These are phyloP conservation scores for Folsomia candida DNA, from an alignment of 2,888 invertebrate genomes.

Conservation along the genomic window DNA sequence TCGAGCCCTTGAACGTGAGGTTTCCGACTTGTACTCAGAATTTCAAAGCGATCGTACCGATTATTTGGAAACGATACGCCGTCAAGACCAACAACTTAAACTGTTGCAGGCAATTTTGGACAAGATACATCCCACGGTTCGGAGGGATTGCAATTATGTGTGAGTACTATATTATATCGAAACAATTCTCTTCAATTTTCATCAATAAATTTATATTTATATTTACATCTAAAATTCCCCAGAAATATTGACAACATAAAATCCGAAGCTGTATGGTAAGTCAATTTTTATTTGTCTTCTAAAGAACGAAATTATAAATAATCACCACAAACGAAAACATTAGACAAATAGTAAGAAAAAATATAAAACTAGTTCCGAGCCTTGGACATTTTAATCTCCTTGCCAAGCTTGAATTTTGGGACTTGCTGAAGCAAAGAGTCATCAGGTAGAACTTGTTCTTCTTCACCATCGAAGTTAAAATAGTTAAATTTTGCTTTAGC, in stretches of 20 bases:
- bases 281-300: no score
- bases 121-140: slow-evolving; percentile 66
- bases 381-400: no score
- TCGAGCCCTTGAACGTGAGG: slow-evolving; percentile 68
- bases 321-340: no score
- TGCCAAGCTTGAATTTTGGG: no score
- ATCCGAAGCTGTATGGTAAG: slow-evolving; percentile 68
- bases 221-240: slow-evolving; percentile 5
- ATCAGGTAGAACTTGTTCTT: no score
- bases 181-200: not conserved
- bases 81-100: slow-evolving; percentile 68
- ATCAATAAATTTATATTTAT: not conserved
- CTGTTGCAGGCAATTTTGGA: slow-evolving; percentile 66
- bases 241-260: slow-evolving; percentile 70
- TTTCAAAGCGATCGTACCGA: slow-evolving; percentile 79
- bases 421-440: no score
- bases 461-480: no score
- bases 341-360: no score
- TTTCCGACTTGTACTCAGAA: slow-evolving; percentile 73
- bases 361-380: no score
- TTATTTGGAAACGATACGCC: slow-evolving; percentile 75
- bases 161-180: slow-evolving; percentile 9
- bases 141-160: slow-evolving; percentile 69
- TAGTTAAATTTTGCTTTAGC: no score
- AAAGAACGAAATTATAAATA: no score